phyloP scores from a whole-genome alignment of 92 coral and sea anemone genomes.

The Palythoa grandiflora region DNA sequence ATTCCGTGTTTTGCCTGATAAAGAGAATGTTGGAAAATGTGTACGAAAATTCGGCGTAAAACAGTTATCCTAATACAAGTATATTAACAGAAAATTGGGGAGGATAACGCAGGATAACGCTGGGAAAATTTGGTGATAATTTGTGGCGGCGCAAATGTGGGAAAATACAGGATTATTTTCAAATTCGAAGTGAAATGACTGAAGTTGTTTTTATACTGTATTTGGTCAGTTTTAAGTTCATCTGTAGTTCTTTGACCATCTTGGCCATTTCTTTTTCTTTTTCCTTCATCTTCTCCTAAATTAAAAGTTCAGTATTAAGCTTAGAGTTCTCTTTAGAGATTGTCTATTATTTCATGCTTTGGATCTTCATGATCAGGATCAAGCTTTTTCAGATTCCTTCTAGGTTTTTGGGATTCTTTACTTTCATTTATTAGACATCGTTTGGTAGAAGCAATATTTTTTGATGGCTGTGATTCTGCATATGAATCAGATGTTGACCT shows the following conservation, averaged over 20 bases:
- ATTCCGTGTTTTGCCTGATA: not conserved
- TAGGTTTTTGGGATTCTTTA: not conserved
- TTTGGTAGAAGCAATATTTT: not conserved
- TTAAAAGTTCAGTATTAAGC: no score
- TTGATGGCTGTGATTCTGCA: not conserved
- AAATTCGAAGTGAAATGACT: slow-evolving; percentile 29
- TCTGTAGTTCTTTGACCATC: not conserved
- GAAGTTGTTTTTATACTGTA: slow-evolving; percentile 22
- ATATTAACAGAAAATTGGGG: not conserved
- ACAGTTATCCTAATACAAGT: not conserved
- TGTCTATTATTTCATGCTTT: slow-evolving; percentile 5
- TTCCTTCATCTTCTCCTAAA: no score
- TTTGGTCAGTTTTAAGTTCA: not conserved
- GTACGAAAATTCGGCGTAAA: not conserved
- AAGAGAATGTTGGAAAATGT: not conserved
- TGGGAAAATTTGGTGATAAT: not conserved
- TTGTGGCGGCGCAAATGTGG: not conserved
- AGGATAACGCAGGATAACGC: not conserved
- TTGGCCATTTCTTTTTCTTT: no score
- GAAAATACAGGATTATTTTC: slow-evolving; percentile 10
- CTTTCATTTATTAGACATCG: not conserved
- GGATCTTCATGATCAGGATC: not conserved
- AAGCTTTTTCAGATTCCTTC: slow-evolving; percentile 4
- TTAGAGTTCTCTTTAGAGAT: not conserved
- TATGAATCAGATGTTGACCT: not conserved